A percentile compares a stretch with the other conserved stretches of the same genome.
Conservation (phyloP, 1,140 invertebrate genomes). For the Campoletis sonorensis region DNA sequence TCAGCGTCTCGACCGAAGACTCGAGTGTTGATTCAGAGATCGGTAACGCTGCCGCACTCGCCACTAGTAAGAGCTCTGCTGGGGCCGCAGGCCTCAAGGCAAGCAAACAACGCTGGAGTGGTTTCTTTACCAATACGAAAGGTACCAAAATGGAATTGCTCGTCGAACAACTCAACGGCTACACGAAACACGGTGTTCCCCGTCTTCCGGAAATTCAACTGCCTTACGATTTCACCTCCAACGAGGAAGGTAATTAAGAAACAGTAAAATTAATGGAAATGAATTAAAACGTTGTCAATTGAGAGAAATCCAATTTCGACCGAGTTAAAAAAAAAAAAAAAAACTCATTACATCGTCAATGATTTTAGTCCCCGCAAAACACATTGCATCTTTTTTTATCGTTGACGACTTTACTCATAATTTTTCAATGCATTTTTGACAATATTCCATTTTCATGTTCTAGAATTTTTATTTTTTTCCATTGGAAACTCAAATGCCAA, state of each 20-base stretch:
- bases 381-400: no score
- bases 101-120: slow-evolving; percentile 82
- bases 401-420: no score
- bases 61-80: slow-evolving; percentile 64
- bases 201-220: slow-evolving; percentile 70
- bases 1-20: slow-evolving; percentile 81
- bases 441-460: no score
- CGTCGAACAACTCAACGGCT: slow-evolving; percentile 82
- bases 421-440: no score
- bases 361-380: no score
- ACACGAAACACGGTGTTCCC: slow-evolving; percentile 83
- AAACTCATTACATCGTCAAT: no score
- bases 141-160: slow-evolving; percentile 81
- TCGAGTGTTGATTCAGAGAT: slow-evolving; percentile 73
- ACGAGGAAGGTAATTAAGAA: slow-evolving; percentile 72
- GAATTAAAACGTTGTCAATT: no score
- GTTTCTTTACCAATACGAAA: slow-evolving; percentile 82
- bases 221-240: slow-evolving; percentile 66
- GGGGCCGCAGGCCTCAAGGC: slow-evolving; percentile 67
- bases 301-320: not conserved
- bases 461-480: no score
- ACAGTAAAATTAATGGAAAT: no score
- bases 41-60: slow-evolving; percentile 58
- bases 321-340: slow-evolving; percentile 9
- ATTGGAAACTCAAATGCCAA: no score